Percentiles rank a stretch among this genome's conserved stretches.
Conservation (phyloP, 2,888 invertebrate species). For the Odontothrips loti region DNA sequence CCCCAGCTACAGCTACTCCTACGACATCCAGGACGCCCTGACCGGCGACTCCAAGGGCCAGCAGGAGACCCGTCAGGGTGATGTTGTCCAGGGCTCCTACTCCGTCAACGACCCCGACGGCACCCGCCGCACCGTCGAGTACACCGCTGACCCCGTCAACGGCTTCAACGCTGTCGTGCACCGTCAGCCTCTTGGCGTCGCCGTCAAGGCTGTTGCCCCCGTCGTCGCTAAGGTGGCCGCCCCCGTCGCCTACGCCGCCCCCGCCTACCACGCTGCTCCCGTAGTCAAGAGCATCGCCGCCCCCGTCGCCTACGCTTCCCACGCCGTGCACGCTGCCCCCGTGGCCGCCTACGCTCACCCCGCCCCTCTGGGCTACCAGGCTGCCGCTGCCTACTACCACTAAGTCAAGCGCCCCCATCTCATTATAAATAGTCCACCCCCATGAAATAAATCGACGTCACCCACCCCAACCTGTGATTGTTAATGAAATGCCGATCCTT, state of each 20-base stretch:
- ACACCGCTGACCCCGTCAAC: conserved; percentile 37
- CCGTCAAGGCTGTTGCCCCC: neutral
- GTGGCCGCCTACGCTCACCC: conserved; percentile 36
- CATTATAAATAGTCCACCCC: too few relatives aligned
- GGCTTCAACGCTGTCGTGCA: conserved; percentile 37
- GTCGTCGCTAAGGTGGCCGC: too few relatives aligned
- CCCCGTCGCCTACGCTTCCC: conserved; percentile 37
- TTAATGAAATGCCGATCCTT: too few relatives aligned
- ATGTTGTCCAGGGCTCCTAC: conserved; percentile 36
- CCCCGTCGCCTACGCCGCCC: too few relatives aligned
- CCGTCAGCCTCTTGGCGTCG: conserved; percentile 6
- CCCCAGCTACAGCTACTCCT: conserved; percentile 38
- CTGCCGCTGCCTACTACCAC: conserved; percentile 36
- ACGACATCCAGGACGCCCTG: conserved; percentile 34
- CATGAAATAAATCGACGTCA: too few relatives aligned
- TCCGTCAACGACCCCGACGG: conserved; percentile 35
- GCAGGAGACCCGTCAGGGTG: conserved; percentile 35
- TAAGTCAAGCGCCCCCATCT: too few relatives aligned
- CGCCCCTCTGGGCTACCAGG: conserved; percentile 37
- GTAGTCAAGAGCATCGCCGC: conserved; percentile 39
- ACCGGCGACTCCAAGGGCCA: conserved; percentile 35
- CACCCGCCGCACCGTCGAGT: conserved; percentile 35
- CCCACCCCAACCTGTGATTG: too few relatives aligned
- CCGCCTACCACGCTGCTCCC: conserved; percentile 37
- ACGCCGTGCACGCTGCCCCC: conserved; percentile 36